These are phyloP conservation scores for Cherax destructor DNA, from an alignment of 1,140 invertebrate species.

Conservation along the genomic window DNA sequence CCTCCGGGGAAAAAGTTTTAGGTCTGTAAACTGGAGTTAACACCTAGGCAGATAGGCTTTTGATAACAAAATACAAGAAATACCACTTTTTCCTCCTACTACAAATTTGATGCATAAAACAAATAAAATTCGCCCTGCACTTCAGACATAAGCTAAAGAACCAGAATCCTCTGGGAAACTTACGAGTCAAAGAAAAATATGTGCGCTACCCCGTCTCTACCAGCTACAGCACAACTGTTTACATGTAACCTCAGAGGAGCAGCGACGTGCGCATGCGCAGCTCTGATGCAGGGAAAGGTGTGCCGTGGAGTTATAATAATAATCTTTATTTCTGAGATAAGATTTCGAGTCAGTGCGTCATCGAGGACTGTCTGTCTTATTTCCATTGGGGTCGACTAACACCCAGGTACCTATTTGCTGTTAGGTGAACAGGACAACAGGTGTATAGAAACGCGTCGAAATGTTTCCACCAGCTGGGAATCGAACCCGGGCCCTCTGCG, in stretches of 20 bases:
- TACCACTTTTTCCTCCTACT: not conserved
- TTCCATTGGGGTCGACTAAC: too few relatives aligned
- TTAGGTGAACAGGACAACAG: too few relatives aligned
- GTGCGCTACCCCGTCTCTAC: not conserved
- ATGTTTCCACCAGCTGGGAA: too few relatives aligned
- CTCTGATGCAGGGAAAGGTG: not conserved
- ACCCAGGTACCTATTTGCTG: too few relatives aligned
- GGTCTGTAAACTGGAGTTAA: not conserved
- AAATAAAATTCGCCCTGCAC: too few relatives aligned
- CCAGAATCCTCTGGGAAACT: not conserved
- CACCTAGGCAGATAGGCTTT: not conserved
- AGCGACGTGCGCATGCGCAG: not conserved
- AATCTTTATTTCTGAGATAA: too few relatives aligned
- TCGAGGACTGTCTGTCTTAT: too few relatives aligned
- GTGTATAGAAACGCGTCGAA: too few relatives aligned
- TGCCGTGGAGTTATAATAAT: too few relatives aligned
- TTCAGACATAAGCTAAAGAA: too few relatives aligned
- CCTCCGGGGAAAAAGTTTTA: not conserved
- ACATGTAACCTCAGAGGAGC: conserved; percentile 6
- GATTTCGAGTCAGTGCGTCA: too few relatives aligned
- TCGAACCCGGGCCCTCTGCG: too few relatives aligned
- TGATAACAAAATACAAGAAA: not conserved
- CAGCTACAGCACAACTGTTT: not conserved
- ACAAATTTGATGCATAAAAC: not conserved
- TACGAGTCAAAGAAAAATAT: not conserved